Conservation (phyloP, 2,888 invertebrate species). For the Trissolcus brochymenae region DNA sequence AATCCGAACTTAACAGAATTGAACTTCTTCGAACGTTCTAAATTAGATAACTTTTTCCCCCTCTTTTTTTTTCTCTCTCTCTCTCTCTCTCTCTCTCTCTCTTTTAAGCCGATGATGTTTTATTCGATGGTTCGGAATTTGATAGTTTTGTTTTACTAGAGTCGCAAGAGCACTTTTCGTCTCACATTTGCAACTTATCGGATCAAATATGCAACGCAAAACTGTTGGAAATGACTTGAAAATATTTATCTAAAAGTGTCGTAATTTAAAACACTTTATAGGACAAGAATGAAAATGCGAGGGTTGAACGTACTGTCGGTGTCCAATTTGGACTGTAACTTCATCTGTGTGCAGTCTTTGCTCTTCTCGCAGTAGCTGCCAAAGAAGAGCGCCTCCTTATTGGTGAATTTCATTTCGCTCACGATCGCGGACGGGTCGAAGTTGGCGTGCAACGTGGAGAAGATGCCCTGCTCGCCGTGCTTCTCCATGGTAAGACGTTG, state of each 20-base stretch:
- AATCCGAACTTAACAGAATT: conserved; percentile 25
- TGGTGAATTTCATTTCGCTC: conserved; percentile 83
- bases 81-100: too few species aligned
- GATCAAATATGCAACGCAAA: too few species aligned
- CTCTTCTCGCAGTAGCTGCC: conserved; percentile 87
- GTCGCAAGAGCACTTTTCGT: too few species aligned
- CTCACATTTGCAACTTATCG: too few species aligned
- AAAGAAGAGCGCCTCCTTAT: conserved; percentile 84
- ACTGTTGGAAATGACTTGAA: too few species aligned
- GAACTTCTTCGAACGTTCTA: conserved; percentile 19
- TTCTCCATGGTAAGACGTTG: conserved; percentile 79
- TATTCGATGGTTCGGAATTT: too few species aligned
- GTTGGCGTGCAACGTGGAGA: conserved; percentile 82
- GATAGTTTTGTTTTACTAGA: too few species aligned
- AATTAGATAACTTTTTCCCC: conserved; percentile 29
- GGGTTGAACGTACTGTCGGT: conserved; percentile 64
- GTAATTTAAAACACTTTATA: background rate
- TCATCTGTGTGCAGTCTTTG: conserved; percentile 86
- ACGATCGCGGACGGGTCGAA: conserved; percentile 84
- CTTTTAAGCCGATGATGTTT: too few species aligned
- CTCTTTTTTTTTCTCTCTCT: background rate
- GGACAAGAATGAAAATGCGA: too few species aligned
- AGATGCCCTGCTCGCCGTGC: conserved; percentile 83
- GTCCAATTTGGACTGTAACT: conserved; percentile 79
- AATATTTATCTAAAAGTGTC: too few species aligned